Evolutionary conservation across 1,140 invertebrate genomes (phyloP).

Genomic region (Euglossa dilemma): DNA sequence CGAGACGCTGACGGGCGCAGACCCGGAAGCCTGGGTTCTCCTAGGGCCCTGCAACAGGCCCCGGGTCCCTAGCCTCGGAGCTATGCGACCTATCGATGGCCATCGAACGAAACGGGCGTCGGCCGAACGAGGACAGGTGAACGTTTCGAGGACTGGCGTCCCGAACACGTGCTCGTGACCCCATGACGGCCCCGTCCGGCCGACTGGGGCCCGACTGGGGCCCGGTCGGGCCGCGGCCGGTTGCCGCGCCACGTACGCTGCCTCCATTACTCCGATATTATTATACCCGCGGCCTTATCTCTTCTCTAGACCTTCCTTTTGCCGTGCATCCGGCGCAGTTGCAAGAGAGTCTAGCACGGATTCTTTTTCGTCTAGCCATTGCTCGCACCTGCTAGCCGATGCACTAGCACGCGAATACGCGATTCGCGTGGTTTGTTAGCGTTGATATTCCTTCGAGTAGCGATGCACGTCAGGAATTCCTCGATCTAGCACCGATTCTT

Average conservation of each 20-base stretch:
- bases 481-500: too few relatives aligned
- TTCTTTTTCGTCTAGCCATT: too few relatives aligned
- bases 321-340: conserved; percentile 68
- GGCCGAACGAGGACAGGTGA: conserved; percentile 40
- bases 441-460: conserved; percentile 19
- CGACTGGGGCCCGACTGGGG: conserved; percentile 56
- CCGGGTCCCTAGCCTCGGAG: neutral
- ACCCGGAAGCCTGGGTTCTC: conserved; percentile 5
- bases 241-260: conserved; percentile 69
- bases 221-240: neutral
- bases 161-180: conserved; percentile 66
- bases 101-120: conserved; percentile 29
- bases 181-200: conserved; percentile 62
- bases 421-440: conserved; percentile 22
- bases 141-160: conserved; percentile 4
- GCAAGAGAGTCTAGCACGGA: neutral
- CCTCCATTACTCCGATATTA: conserved; percentile 77
- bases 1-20: conserved; percentile 19
- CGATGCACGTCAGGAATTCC: neutral
- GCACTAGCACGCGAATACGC: conserved; percentile 13
- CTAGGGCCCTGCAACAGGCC: too few relatives aligned
- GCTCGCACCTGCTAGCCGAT: too few relatives aligned
- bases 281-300: conserved; percentile 73
- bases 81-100: neutral
- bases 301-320: conserved; percentile 74